These are phyloP conservation scores for Heliconius ismenius DNA, from an alignment of 2,888 invertebrate genomes.

Conservation along the genomic window DNA sequence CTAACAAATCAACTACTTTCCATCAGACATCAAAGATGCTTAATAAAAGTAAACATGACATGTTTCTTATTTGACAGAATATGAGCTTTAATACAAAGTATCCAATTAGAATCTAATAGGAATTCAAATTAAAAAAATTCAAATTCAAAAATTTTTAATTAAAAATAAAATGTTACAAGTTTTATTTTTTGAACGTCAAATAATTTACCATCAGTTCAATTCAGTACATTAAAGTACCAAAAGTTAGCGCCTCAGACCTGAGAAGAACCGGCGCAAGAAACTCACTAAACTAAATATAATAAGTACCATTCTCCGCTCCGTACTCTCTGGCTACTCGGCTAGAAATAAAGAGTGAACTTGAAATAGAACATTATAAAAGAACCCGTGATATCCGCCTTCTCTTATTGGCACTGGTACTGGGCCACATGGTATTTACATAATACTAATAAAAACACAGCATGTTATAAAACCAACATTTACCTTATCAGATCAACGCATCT, in stretches of 20 bases:
- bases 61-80: neutral
- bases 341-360: too few relatives aligned
- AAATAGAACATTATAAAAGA: neutral
- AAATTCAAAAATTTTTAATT: too few relatives aligned
- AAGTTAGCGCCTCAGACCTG: too few relatives aligned
- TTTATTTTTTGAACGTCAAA: too few relatives aligned
- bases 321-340: too few relatives aligned
- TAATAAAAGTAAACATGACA: neutral
- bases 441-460: constrained; percentile 11
- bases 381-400: neutral
- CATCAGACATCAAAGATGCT: too few relatives aligned
- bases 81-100: neutral
- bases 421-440: constrained; percentile 1
- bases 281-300: too few relatives aligned
- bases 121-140: neutral
- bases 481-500: constrained; percentile 4
- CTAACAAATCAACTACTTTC: neutral
- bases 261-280: too few relatives aligned
- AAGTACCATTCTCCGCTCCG: too few relatives aligned
- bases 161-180: too few relatives aligned
- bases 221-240: too few relatives aligned
- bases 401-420: neutral
- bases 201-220: too few relatives aligned
- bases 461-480: constrained; percentile 2
- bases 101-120: neutral